Base-by-base conservation (phyloP, 2,888 invertebrate genomes). In the Hipparchia sbordonii region DNA sequence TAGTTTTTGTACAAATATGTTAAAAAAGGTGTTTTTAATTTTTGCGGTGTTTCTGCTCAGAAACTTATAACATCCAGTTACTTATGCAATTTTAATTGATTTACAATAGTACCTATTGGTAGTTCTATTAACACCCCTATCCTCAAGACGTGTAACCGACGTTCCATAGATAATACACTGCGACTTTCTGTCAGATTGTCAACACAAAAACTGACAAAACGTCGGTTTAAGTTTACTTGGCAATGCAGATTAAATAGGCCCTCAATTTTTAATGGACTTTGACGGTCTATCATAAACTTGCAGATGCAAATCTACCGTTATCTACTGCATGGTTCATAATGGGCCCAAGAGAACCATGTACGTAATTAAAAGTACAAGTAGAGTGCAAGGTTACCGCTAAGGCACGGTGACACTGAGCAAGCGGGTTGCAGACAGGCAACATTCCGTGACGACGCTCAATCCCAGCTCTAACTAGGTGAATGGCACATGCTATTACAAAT, bases 301-400 rank as follows among this genome's bases (percentile, higher is more conserved):
- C 23, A 23, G 23, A 23, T 68, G 6, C 46, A 6, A 4, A 46
- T 46, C 3, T 8, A 60, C 69, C 61, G 69, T 61, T 67, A 69
- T 33, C 8, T 61, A 33, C 13, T 48, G 48, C n/a, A 52, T 45
- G 45, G 70, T 13, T 66, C 54, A 67, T 59, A 69, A 72, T 65
- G 65, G 62, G 48, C 51, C 48, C 66, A 10, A 59, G 39, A 9
- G n/a, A 9, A 48, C 57, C n/a, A 54, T 62, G 71, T 72, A 66
- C 45, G 83, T 84, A 90, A 92, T 93, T 92, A 93, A 89, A 89
- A 87, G 82, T 83, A 83, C 87, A 92, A 92, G 87, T 91, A 88
- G 92, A 90, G 87, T 91, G 89, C 86, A 89, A 85, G 86, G 82
- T 80, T 80, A 78, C 91, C 91, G 91, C 89, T 91, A 89, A 74